Evolutionary conservation across 1,140 invertebrate genomes (phyloP).

Genomic region (Ceratina australensis): DNA sequence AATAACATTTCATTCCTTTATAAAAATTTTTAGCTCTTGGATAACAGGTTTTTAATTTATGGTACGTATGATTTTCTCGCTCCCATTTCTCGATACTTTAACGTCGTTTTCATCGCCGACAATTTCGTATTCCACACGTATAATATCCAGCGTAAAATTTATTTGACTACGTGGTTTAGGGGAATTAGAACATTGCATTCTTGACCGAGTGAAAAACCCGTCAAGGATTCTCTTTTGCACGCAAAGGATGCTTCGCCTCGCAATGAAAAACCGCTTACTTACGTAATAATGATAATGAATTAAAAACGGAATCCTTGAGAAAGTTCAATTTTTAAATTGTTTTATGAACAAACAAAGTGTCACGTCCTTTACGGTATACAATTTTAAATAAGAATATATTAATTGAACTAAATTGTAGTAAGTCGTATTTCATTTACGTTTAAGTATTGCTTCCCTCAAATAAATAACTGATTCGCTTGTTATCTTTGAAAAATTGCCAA

Average conservation of each 20-base stretch:
- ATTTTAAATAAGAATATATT: too few relatives aligned
- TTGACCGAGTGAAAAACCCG: conserved; percentile 13
- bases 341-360: neutral
- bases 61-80: neutral
- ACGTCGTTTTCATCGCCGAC: neutral
- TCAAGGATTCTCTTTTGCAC: conserved; percentile 22
- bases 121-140: too few relatives aligned
- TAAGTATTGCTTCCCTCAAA: neutral
- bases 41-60: too few relatives aligned
- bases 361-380: too few relatives aligned
- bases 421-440: too few relatives aligned
- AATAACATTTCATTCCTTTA: neutral
- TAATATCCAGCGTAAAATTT: neutral
- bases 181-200: conserved; percentile 24
- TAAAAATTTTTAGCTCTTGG: neutral
- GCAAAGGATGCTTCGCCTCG: neutral
- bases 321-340: neutral
- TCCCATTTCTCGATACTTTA: neutral
- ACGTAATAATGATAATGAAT: neutral
- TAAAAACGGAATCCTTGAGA: neutral
- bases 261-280: too few relatives aligned
- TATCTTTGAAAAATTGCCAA: neutral
- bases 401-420: too few relatives aligned
- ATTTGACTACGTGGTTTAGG: neutral
- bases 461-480: neutral